Conservation (phyloP, 2,797 vertebrate genomes). For the Labeo calbasu region DNA sequence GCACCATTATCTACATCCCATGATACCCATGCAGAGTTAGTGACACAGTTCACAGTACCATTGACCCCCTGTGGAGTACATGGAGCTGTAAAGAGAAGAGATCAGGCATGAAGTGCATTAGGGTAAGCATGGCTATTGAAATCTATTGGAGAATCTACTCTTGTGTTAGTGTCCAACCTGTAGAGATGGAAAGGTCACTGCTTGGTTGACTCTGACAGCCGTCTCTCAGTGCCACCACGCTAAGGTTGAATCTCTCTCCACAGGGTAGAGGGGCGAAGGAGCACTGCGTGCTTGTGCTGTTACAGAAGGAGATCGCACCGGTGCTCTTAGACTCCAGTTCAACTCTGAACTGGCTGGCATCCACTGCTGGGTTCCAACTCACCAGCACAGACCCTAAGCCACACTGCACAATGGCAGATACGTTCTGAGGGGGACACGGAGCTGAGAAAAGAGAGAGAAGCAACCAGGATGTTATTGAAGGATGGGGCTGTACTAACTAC, state of each 20-base stretch:
- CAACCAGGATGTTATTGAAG: background rate
- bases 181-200: slow-evolving; percentile 48
- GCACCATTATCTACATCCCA: slow-evolving; percentile 68
- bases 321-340: slow-evolving; percentile 18
- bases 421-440: slow-evolving; percentile 70
- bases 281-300: slow-evolving; percentile 66
- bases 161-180: slow-evolving; percentile 61
- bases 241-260: slow-evolving; percentile 65
- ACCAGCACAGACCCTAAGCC: slow-evolving; percentile 59
- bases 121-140: background rate
- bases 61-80: slow-evolving; percentile 69
- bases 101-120: background rate
- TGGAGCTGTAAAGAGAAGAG: slow-evolving; percentile 66
- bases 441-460: slow-evolving; percentile 56
- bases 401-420: slow-evolving; percentile 67
- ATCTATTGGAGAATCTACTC: background rate
- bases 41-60: slow-evolving; percentile 69
- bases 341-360: slow-evolving; percentile 63
- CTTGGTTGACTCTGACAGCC: slow-evolving; percentile 62
- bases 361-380: slow-evolving; percentile 65
- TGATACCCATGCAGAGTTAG: slow-evolving; percentile 72
- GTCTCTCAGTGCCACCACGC: slow-evolving; percentile 65
- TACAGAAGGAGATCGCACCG: slow-evolving; percentile 58
- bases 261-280: slow-evolving; percentile 66
- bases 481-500: background rate